Percentiles rank a stretch among this genome's conserved stretches.
phyloP scores from a whole-genome alignment of 2,113 vertebrate species.

The Calyptommatus sinebrachiatus region DNA sequence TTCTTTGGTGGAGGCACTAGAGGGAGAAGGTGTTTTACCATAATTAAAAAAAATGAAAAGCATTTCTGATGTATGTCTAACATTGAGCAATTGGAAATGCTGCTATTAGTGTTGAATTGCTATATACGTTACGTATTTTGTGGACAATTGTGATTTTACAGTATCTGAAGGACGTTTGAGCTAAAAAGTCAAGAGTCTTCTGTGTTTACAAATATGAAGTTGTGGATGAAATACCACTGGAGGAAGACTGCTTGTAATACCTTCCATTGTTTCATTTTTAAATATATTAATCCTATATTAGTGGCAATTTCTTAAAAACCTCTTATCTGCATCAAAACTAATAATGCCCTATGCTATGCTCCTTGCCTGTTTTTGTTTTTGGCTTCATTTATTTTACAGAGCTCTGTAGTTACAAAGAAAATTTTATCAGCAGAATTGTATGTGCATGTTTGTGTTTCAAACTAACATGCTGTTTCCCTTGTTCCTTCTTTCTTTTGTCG shows the following conservation, averaged over 20 bases:
- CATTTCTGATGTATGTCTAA: not conserved
- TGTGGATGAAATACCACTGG: too few species aligned
- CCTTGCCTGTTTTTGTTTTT: conserved; percentile 44
- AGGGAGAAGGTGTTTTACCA: not conserved
- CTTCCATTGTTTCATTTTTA: too few species aligned
- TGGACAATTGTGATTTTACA: too few species aligned
- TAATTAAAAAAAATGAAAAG: not conserved
- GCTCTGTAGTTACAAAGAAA: conserved; percentile 26
- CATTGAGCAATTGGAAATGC: not conserved
- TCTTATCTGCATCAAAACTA: conserved; percentile 36
- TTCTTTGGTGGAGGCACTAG: too few species aligned
- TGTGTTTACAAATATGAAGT: too few species aligned
- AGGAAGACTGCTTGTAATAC: too few species aligned
- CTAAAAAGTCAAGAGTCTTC: too few species aligned
- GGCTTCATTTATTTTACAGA: conserved; percentile 45
- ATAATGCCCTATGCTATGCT: conserved; percentile 18
- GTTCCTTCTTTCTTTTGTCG: conserved; percentile 65
- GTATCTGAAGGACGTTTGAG: too few species aligned
- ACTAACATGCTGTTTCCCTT: conserved; percentile 78
- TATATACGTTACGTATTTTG: too few species aligned
- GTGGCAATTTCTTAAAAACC: not conserved
- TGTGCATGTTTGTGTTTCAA: conserved; percentile 65
- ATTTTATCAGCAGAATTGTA: conserved; percentile 40
- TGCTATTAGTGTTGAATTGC: too few species aligned
- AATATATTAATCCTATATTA: too few species aligned